Evolutionary conservation across 2,113 vertebrate genomes (phyloP).

Genomic region (Pygoscelis adeliae): DNA sequence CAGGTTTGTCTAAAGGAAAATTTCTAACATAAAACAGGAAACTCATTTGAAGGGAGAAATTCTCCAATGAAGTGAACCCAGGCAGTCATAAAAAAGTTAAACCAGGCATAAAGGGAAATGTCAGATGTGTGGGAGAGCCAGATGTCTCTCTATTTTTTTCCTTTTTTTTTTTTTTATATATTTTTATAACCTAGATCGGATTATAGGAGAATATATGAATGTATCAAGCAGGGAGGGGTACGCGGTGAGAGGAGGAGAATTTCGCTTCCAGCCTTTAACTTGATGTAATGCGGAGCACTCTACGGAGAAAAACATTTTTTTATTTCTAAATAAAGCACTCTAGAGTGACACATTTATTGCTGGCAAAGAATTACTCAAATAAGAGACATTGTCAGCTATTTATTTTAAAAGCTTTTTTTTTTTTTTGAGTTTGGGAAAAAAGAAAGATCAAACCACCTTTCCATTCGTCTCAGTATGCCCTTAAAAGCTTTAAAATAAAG

Average conservation of each 20-base stretch:
- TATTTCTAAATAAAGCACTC: conserved; percentile 75
- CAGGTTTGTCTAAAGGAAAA: conserved; percentile 71
- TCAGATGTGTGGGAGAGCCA: conserved; percentile 74
- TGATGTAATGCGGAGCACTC: background rate
- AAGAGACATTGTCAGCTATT: conserved; percentile 75
- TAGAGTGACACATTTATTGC: conserved; percentile 74
- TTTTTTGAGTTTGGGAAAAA: background rate
- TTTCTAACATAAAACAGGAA: conserved; percentile 65
- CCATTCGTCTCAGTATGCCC: background rate
- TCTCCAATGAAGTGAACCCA: conserved; percentile 67
- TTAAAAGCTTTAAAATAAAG: conserved; percentile 22
- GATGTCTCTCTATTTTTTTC: conserved; percentile 53
- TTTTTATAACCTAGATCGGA: conserved; percentile 66
- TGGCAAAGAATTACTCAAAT: conserved; percentile 75
- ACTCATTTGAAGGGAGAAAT: conserved; percentile 65
- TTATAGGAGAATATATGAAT: conserved; percentile 61
- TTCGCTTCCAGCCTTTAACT: conserved; percentile 23
- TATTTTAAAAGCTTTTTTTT: conserved; percentile 72
- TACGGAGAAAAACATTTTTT: conserved; percentile 45
- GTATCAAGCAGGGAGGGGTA: background rate
- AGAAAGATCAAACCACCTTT: background rate
- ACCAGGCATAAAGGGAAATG: conserved; percentile 75
- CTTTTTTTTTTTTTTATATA: background rate
- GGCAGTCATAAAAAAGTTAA: conserved; percentile 74
- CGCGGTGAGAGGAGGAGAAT: background rate